Base-by-base conservation (phyloP, 2,888 invertebrate species). In the Epistrophella euchroma region DNA sequence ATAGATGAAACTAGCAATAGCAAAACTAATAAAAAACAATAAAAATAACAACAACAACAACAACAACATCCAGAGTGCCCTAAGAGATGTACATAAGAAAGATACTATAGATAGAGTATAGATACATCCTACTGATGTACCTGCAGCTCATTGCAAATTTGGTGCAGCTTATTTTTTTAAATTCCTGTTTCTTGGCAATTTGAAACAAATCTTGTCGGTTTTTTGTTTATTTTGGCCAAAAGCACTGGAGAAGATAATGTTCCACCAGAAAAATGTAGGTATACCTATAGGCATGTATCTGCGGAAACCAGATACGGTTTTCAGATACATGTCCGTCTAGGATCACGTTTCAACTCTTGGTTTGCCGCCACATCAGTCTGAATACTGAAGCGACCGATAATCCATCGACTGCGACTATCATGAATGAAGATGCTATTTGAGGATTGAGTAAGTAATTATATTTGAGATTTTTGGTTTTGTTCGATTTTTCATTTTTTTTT, bases 261-360 rank as follows among this genome's bases (percentile, higher is more conserved):
- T 68, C 32, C 60, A 13, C 68, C 60, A 68, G 62, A 75, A 37
- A 62, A 70, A 56, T 62, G 66, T 72, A 50, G 56, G 56, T 50
- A 74, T 75, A 62, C 68, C 50, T 60, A 60, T 71, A 47, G 47
- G 47, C 43, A 71, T 75, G 56, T 43, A 66, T 75, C 72, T 73
- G n/a, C n/a, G 40, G 81, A 74, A 86, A 86, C 70, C 73, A 77
- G 86, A 86, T 77, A 86, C 77, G 66, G 43, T 77, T 43, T 60
- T 62, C 64, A 37, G 82, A 71, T 81, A 66, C 82, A 74, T 77
- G 86, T 74, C 70, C 70, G 74, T 77, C 77, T 77, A 76, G 70
- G 77, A 86, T 86, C 82, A 86, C 77, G 86, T 82, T 82, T 74
- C 72, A 58, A 64, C 81, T 81, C 81, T 73, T 81, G 62, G 68